Evolutionary conservation across 1,140 invertebrate species (phyloP), one percentile per base, ranked within the genome.

Genomic region (Leptinotarsa undecemlineata): DNA sequence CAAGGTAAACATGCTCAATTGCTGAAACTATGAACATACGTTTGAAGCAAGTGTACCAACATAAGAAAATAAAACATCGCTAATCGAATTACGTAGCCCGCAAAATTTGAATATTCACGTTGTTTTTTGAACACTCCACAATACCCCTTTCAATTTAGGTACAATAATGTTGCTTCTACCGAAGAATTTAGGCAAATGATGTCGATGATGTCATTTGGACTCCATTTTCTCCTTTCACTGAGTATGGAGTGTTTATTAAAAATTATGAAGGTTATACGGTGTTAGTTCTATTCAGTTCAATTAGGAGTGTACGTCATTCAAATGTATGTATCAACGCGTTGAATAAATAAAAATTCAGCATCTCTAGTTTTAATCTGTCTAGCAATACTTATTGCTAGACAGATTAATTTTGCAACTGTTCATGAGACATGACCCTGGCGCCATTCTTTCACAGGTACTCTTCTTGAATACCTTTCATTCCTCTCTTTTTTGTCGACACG

Each of bases 381-480:
- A 26, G 23, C 23, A 26, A 26, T 26, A 26, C 33, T 42, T 8
- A 42, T 57, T 57, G n/a, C 4, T 57, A 17, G 51, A 57, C 51
- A 57, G 51, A 57, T n/a, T 57, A 57, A 57, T 57, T 57, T 57
- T n/a, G 51, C 51, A 57, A 57, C 15, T 17, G 51, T 57, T 57
- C 14, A n/a, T 15, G 51, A 57, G 17, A 57, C 51, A 17, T 57
- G n/a, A 57, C 51, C n/a, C 51, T 57, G 51, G 51, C n/a, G n/a
- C n/a, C 51, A 57, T 17, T 57, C n/a, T 57, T n/a, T 57, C 51
- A 57, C n/a, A 57, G 51, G 51, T 57, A 57, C 51, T n/a, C 51
- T 17, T 57, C 51, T 57, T 57, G 17, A 57, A 57, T 57, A 57
- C 51, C 51, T 57, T 57, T 57, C 51, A 57, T 57, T 57, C 51